Evolutionary conservation across 2,797 vertebrate genomes (phyloP).

Genomic region (Tenualosa ilisha): DNA sequence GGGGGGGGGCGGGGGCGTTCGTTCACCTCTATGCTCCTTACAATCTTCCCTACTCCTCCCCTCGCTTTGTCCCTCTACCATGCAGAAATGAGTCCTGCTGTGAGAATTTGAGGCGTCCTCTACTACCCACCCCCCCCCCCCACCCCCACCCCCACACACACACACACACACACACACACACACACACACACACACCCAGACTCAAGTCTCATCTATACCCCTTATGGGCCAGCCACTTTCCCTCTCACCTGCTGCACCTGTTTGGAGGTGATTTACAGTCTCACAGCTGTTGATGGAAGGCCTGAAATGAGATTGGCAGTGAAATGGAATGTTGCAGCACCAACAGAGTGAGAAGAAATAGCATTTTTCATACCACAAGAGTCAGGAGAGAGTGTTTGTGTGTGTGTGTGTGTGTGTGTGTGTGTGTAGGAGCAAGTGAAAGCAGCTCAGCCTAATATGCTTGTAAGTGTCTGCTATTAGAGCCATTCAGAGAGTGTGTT

Average conservation of each 20-base stretch:
- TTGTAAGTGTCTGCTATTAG: conserved; percentile 33
- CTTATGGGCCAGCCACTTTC: not conserved
- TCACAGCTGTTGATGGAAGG: not conserved
- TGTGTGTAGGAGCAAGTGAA: conserved; percentile 18
- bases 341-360: not conserved
- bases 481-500: conserved; percentile 3
- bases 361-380: too few relatives aligned
- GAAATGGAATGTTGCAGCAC: conserved; percentile 34
- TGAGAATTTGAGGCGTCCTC: conserved; percentile 69
- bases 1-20: conserved; percentile 44
- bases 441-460: conserved; percentile 35
- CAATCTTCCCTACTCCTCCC: conserved; percentile 47
- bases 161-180: too few relatives aligned
- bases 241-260: conserved; percentile 26
- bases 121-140: not conserved
- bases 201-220: not conserved
- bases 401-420: not conserved
- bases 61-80: conserved; percentile 58
- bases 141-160: not conserved
- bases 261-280: conserved; percentile 34
- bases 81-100: conserved; percentile 65
- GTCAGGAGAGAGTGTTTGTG: not conserved
- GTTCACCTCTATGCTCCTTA: conserved; percentile 52
- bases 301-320: not conserved
- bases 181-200: too few relatives aligned